A percentile compares a stretch with the other conserved stretches of the same genome.
Conservation (phyloP, 2,113 vertebrate genomes). For the Perca schrenkii region DNA sequence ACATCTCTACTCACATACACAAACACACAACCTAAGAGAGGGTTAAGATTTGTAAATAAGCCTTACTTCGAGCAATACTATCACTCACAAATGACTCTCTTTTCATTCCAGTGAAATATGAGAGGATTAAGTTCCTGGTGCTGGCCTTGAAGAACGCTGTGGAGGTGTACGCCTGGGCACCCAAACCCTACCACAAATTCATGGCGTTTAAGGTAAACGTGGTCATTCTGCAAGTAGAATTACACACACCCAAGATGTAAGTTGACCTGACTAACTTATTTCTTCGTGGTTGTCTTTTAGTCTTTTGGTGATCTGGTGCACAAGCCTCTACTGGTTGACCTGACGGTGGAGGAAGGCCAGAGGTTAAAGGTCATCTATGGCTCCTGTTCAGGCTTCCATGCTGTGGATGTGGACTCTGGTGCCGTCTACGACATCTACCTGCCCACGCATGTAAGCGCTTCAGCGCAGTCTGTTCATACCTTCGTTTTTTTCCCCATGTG, state of each 20-base stretch:
- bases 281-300: conserved; percentile 73
- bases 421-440: conserved; percentile 94
- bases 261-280: background rate
- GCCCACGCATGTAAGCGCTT: conserved; percentile 90
- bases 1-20: too few relatives aligned
- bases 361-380: conserved; percentile 94
- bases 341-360: conserved; percentile 93
- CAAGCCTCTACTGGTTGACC: conserved; percentile 92
- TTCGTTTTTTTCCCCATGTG: too few relatives aligned
- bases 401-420: conserved; percentile 96
- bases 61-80: background rate
- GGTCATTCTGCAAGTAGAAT: background rate
- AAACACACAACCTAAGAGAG: background rate
- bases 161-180: conserved; percentile 96
- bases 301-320: conserved; percentile 91
- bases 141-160: conserved; percentile 94
- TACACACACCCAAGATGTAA: background rate
- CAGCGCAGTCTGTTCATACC: fast-evolving
- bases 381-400: conserved; percentile 92
- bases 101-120: conserved; percentile 89
- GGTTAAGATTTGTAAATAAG: background rate
- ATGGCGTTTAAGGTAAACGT: conserved; percentile 94
- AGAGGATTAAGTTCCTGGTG: conserved; percentile 95
- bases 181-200: conserved; percentile 95
- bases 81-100: background rate